Evolutionary conservation across 2,797 vertebrate genomes (phyloP).

Genomic region (Propithecus perrieri): DNA sequence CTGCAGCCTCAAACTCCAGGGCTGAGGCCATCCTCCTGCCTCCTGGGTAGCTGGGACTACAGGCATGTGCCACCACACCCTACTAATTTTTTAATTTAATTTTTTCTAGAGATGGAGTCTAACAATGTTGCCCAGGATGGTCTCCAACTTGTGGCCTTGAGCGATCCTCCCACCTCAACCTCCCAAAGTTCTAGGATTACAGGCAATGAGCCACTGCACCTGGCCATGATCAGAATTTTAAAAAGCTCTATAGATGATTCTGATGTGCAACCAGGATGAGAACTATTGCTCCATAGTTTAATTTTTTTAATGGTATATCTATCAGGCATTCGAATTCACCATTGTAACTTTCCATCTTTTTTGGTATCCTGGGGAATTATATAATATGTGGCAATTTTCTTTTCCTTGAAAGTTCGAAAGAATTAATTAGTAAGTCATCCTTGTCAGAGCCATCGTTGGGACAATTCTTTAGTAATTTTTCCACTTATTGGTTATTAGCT

Average conservation of each 20-base stretch:
- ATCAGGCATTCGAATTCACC: not conserved
- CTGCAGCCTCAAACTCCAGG: not conserved
- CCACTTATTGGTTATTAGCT: not conserved
- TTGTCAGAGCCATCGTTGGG: not conserved
- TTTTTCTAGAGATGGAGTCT: not conserved
- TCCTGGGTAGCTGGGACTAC: not conserved
- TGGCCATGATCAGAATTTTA: not conserved
- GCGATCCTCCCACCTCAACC: not conserved
- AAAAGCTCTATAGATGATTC: not conserved
- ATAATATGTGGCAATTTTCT: slow-evolving; percentile 20
- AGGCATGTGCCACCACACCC: not conserved
- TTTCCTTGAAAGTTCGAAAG: slow-evolving; percentile 32
- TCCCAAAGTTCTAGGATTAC: not conserved
- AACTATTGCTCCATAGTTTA: not conserved
- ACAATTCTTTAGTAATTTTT: not conserved
- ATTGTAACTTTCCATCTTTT: not conserved
- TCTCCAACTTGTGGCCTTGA: not conserved
- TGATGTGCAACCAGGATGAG: not conserved
- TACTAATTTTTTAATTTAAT: not conserved
- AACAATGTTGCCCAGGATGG: not conserved
- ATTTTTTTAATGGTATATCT: not conserved
- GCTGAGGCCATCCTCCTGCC: not conserved
- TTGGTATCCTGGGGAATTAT: not conserved
- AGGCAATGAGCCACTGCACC: not conserved
- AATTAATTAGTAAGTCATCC: not conserved